Conservation (phyloP, 1,140 invertebrate species). For the Drosophila bipectinata region DNA sequence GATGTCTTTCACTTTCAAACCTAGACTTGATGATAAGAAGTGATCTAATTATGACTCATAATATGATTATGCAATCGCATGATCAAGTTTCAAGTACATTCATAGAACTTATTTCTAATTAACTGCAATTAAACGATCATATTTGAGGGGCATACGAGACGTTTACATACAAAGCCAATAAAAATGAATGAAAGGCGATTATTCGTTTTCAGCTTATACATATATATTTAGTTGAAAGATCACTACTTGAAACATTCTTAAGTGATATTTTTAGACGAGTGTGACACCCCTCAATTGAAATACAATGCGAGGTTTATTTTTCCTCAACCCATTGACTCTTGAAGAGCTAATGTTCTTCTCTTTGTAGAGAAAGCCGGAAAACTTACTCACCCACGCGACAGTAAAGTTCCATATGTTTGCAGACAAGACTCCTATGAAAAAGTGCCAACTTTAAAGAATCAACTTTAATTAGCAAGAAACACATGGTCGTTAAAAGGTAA, state of each 20-base stretch:
- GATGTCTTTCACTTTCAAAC: conserved; percentile 10
- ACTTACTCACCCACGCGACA: conserved; percentile 4
- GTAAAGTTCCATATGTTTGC: conserved; percentile 1
- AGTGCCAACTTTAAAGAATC: conserved; percentile 24
- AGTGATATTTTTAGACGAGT: conserved; percentile 14
- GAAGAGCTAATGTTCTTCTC: conserved; percentile 9
- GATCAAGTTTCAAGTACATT: conserved; percentile 13
- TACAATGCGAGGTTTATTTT: conserved; percentile 21
- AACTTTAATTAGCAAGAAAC: conserved; percentile 25
- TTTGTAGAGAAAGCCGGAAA: background rate
- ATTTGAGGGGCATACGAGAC: background rate
- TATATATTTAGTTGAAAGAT: background rate
- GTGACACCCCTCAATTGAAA: conserved; percentile 6
- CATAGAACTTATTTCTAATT: conserved; percentile 5
- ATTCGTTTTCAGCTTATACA: background rate
- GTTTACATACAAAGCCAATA: background rate
- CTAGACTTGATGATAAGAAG: conserved; percentile 31
- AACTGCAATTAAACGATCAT: conserved; percentile 15
- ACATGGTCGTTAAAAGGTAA: conserved; percentile 8
- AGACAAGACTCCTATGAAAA: conserved; percentile 9
- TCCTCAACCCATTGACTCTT: conserved; percentile 2
- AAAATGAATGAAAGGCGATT: background rate
- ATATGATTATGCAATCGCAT: conserved; percentile 33
- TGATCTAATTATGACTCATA: conserved; percentile 22
- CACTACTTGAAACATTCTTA: background rate